Conservation (phyloP, 2,797 vertebrate species). For the Poecilia velifera region DNA sequence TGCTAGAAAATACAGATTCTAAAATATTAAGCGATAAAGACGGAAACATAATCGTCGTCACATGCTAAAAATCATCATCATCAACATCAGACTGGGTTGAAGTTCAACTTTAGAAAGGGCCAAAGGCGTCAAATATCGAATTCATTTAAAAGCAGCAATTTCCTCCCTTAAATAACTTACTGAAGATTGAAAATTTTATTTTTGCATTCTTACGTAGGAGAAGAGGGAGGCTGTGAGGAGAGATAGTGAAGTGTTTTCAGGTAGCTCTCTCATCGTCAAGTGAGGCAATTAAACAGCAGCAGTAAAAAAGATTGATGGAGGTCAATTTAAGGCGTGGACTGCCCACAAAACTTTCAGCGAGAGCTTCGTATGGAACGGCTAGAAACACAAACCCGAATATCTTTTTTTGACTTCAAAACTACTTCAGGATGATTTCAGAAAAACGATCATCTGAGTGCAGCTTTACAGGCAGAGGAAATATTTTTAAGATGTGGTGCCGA, state of each 20-base stretch:
- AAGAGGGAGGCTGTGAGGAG: neutral
- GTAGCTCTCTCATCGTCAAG: slow-evolving; percentile 3
- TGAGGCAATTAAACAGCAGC: slow-evolving; percentile 8
- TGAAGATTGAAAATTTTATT: neutral
- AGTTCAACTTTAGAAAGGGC: neutral
- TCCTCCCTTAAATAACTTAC: neutral
- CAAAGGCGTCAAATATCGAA: neutral
- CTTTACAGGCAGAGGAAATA: neutral
- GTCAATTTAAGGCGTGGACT: neutral
- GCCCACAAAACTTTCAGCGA: neutral
- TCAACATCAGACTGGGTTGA: too few relatives aligned
- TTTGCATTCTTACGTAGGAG: neutral
- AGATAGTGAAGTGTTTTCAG: slow-evolving; percentile 1
- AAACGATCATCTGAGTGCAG: neutral
- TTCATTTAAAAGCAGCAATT: neutral
- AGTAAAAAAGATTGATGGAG: slow-evolving; percentile 3
- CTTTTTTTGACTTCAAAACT: neutral
- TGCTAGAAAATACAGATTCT: neutral
- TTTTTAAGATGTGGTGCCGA: too few relatives aligned
- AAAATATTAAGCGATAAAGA: neutral
- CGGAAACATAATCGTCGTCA: neutral
- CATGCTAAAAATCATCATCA: neutral
- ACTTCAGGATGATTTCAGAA: neutral
- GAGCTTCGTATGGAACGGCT: neutral
- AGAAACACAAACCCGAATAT: neutral